These are phyloP conservation scores for Hylomyscus alleni DNA, from an alignment of 2,797 vertebrate species.

Conservation along the genomic window DNA sequence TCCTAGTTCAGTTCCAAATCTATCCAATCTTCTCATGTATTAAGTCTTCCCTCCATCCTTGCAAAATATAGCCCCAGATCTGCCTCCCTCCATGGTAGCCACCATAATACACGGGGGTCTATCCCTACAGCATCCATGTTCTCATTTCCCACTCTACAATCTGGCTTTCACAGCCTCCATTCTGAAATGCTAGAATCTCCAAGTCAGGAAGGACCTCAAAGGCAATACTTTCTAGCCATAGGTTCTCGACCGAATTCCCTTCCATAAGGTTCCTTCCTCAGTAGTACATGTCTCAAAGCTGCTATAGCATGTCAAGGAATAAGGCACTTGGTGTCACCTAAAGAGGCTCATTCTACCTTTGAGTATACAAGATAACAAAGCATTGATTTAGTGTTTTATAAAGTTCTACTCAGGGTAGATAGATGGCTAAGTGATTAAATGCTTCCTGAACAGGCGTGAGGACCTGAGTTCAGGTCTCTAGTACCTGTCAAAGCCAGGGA, in stretches of 20 bases:
- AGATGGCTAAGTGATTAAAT: background rate
- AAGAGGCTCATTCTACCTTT: constrained; percentile 11
- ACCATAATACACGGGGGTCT: background rate
- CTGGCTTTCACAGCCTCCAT: constrained; percentile 1
- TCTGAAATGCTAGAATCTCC: constrained; percentile 58
- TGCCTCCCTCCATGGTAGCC: background rate
- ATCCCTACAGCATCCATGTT: background rate
- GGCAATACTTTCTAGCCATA: background rate
- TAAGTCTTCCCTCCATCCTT: background rate
- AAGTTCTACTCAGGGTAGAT: background rate
- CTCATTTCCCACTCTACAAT: constrained; percentile 58
- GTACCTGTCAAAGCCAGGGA: background rate
- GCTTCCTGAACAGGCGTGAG: background rate
- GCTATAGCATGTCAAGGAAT: background rate
- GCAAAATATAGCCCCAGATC: background rate
- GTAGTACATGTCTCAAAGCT: background rate
- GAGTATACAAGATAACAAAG: background rate
- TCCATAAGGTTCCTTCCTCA: background rate
- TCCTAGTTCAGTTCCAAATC: constrained; percentile 31
- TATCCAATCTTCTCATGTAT: background rate
- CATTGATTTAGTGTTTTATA: constrained; percentile 1
- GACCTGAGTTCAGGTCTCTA: background rate
- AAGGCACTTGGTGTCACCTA: background rate
- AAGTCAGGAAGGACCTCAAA: constrained; percentile 19
- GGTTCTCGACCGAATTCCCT: background rate